Percentiles rank a stretch among this genome's conserved stretches.
Evolutionary conservation across 2,113 vertebrate species (phyloP).

Genomic region (Chamaetylas fuelleborni): DNA sequence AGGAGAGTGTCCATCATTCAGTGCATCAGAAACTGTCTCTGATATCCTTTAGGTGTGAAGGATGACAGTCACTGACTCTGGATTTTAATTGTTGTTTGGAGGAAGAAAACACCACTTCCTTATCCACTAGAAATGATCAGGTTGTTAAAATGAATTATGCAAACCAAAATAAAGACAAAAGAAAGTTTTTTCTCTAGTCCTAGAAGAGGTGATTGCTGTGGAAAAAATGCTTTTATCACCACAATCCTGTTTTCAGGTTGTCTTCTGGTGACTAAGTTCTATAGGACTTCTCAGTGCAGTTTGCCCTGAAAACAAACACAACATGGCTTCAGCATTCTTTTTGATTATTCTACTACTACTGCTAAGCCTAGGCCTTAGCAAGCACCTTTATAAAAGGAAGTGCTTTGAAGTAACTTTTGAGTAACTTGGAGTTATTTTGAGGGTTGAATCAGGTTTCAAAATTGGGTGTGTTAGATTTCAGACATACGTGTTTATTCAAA

Average conservation of each 20-base stretch:
- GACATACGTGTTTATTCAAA: background rate
- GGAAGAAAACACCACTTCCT: background rate
- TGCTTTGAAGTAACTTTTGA: background rate
- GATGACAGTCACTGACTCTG: background rate
- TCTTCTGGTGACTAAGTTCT: background rate
- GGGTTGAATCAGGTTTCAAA: background rate
- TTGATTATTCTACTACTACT: background rate
- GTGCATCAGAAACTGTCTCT: background rate
- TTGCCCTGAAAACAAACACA: background rate
- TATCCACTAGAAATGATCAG: background rate
- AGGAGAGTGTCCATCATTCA: background rate
- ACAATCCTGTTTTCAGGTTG: background rate
- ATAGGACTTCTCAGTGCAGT: background rate
- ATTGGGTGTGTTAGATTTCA: background rate
- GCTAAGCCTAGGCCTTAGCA: background rate
- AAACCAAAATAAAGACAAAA: background rate
- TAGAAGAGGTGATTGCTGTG: background rate
- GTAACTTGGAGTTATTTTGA: background rate
- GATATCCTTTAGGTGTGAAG: background rate
- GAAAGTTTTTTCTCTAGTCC: background rate
- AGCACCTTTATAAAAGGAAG: background rate
- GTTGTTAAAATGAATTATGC: background rate
- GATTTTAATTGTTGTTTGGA: background rate
- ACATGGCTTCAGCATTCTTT: background rate
- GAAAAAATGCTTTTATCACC: background rate